These are phyloP conservation scores for Echinops telfairi DNA, from an alignment of 2,113 vertebrate genomes.

Conservation along the genomic window DNA sequence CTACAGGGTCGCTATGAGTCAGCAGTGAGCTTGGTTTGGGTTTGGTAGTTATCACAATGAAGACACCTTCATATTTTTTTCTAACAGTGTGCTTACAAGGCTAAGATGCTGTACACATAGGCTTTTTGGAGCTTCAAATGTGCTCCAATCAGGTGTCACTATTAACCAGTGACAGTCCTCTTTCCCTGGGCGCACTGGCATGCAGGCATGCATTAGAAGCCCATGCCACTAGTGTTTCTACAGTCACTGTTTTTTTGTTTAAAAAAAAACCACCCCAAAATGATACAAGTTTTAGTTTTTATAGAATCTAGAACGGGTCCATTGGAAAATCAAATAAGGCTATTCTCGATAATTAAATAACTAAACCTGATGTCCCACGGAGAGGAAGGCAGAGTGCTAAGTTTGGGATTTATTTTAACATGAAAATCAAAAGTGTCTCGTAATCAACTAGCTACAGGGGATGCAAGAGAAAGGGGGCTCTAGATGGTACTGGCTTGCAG, in stretches of 20 bases:
- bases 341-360: constrained; percentile 28
- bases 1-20: too few relatives aligned
- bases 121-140: too few relatives aligned
- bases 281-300: not conserved
- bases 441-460: not conserved
- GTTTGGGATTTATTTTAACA: constrained; percentile 30
- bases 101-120: too few relatives aligned
- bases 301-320: not conserved
- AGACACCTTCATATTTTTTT: too few relatives aligned
- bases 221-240: too few relatives aligned
- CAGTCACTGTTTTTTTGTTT: not conserved
- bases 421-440: not conserved
- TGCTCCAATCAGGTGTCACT: not conserved
- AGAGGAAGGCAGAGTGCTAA: not conserved
- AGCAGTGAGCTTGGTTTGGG: too few relatives aligned
- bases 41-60: too few relatives aligned
- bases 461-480: not conserved
- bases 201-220: too few relatives aligned
- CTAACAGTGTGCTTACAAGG: too few relatives aligned
- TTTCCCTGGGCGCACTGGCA: too few relatives aligned
- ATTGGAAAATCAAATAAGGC: not conserved
- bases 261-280: not conserved
- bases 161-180: too few relatives aligned
- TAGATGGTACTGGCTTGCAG: not conserved
- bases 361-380: constrained; percentile 2